Evolutionary conservation across 2,888 invertebrate genomes (phyloP), one percentile per base, ranked within the genome.

Genomic region (Drosophila silvestris): DNA sequence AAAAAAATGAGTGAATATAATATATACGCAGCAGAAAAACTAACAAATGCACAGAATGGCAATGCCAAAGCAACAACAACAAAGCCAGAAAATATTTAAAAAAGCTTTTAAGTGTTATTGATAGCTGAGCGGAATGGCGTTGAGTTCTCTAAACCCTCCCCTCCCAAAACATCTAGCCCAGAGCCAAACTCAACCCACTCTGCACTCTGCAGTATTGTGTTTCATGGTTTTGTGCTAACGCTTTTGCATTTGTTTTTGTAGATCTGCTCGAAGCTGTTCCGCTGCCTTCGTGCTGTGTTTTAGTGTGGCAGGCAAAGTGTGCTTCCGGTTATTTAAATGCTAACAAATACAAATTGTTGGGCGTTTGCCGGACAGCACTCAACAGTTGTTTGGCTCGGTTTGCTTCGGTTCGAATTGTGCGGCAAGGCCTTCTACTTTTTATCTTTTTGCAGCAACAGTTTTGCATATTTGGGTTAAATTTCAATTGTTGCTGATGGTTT

Each of bases 321-420:
- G 81, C 83, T 90, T 90, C 85, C 90, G 90, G 85, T 88, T 85
- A 90, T 85, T 90, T 88, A 85, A 88, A 85, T 90, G 73, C 85
- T 85, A 83, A 89, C 88, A 90, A 85, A 85, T 88, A 88, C 88
- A 88, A 88, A 88, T 84, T 78, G 85, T 82, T 72, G 73, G 79
- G 69, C 71, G 62, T 77, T 84, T 74, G 86, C 71, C 78, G 83
- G 73, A 82, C 83, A 76, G 70, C 81, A 85, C 85, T 90, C 85
- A 85, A 85, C 85, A 85, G 85, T 85, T 85, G 85, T 90, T 88
- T 85, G 82, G 73, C 64, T 71, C 52, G 32, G 59, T 35, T 63
- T 56, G 57, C 41, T 59, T 54, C 54, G 35, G 47, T 37, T 81
- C 60, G 57, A 66, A 71, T 65, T 77, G 73, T 68, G 63, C 64